Base-by-base conservation (phyloP, 2,797 vertebrate genomes). In the Microctenopoma lineatum region DNA sequence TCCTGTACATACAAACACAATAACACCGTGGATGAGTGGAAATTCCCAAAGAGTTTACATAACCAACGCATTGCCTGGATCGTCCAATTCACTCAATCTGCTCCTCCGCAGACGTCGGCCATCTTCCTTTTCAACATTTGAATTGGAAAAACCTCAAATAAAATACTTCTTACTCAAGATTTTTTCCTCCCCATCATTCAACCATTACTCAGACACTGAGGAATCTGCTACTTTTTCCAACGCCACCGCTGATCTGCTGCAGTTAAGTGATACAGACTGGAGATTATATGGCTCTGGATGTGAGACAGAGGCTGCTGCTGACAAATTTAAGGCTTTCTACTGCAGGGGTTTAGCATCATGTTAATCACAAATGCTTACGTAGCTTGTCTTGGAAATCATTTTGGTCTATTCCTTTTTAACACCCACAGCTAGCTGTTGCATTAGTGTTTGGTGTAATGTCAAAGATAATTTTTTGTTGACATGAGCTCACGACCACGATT, bases 1-100 rank as follows among this genome's bases (percentile, higher is more conserved):
- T 91, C 85, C 94, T 95, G 90, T 9, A 60, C 70, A 89, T 73
- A 86, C 76, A 90, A 87, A 90, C 81, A 88, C 81, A 89, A 85
- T 54, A 90, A 88, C 77, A 87, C 47, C 52, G 70, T 5, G 73
- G 77, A 81, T 89, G 80, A 90, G 81, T 71, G 84, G 78, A 91
- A 85, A 81, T 82, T 85, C 81, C 70, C 59, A 5, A 2, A 54
- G 52, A 80, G 80, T 86, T 92, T 83, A 86, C 70, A 73, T 62
- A 87, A 84, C 74, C 75, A 39, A 61, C 7, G 36, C 55, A 77
- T 65, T 10, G 71, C 76, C 71, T 39, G 59, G 73, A 61, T 76
- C 69, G 67, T 83, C 69, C n/a, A 18, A 64, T 79, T 77, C 47
- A 34, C 66, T 70, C 32, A 11, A 54, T 45, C 53, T 41, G 12